Evolutionary conservation across 1,140 invertebrate genomes (phyloP).

Genomic region (Protaetia brevitarsis): DNA sequence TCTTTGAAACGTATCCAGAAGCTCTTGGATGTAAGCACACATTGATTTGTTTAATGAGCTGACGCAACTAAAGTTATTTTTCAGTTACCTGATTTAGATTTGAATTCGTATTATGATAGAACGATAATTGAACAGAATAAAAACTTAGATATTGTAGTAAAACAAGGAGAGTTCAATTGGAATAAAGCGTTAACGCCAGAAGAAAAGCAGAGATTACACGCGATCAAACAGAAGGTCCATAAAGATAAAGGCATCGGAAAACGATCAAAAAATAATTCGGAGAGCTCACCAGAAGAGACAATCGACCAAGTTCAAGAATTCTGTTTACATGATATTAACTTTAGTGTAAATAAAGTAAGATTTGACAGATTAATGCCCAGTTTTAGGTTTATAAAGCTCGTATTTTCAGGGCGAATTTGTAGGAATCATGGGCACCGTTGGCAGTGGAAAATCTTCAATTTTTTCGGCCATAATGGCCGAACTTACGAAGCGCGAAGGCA

Average conservation of each 20-base stretch:
- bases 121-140: slow-evolving; percentile 29
- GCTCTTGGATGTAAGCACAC: slow-evolving; percentile 61
- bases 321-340: slow-evolving; percentile 55
- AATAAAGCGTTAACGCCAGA: slow-evolving; percentile 38
- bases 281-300: slow-evolving; percentile 26
- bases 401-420: slow-evolving; percentile 59
- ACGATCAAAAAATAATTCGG: slow-evolving; percentile 43
- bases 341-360: slow-evolving; percentile 56
- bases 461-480: slow-evolving; percentile 73
- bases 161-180: slow-evolving; percentile 50
- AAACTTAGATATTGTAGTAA: slow-evolving; percentile 42
- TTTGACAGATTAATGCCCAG: background rate
- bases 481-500: slow-evolving; percentile 62
- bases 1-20: slow-evolving; percentile 80
- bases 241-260: slow-evolving; percentile 54
- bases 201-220: slow-evolving; percentile 37
- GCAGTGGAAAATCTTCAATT: slow-evolving; percentile 75
- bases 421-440: slow-evolving; percentile 69
- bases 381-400: background rate
- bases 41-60: background rate
- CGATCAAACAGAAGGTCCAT: slow-evolving; percentile 24
- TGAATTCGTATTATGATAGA: slow-evolving; percentile 47
- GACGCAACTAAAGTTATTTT: slow-evolving; percentile 27
- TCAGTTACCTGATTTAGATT: slow-evolving; percentile 64
- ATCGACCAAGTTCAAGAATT: slow-evolving; percentile 45